Evolutionary conservation across 92 coral and sea anemone species (phyloP).

Genomic region (Epizoanthus rinbou): DNA sequence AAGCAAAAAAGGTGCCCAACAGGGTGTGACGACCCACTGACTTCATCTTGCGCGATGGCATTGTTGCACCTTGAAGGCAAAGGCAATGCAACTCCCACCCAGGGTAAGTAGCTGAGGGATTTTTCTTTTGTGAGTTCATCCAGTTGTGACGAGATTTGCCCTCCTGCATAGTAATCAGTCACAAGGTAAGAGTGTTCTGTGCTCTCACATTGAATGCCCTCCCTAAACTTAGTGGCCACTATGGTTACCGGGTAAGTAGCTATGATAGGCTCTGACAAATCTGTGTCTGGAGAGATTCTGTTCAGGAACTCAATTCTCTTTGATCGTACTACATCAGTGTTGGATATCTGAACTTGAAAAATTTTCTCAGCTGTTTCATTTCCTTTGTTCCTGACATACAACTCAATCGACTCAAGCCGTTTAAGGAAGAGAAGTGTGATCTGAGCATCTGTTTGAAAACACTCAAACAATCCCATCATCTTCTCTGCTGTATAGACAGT

Average conservation of each 20-base stretch:
- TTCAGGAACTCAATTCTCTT: constrained; percentile 56
- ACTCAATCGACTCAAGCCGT: constrained; percentile 60
- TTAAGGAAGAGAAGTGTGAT: constrained; percentile 71
- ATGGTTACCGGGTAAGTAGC: constrained; percentile 52
- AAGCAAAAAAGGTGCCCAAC: constrained; percentile 62
- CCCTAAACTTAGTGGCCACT: constrained; percentile 38
- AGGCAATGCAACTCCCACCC: constrained; percentile 63
- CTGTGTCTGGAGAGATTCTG: constrained; percentile 40
- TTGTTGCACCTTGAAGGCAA: constrained; percentile 5
- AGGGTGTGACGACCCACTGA: neutral
- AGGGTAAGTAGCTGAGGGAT: constrained; percentile 59
- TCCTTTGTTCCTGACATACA: constrained; percentile 54
- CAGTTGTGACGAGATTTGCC: constrained; percentile 43
- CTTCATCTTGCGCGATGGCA: neutral
- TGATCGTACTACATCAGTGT: constrained; percentile 52
- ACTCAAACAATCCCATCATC: constrained; percentile 56
- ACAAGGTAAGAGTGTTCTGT: constrained; percentile 44
- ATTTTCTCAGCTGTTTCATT: constrained; percentile 36
- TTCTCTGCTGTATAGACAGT: constrained; percentile 71
- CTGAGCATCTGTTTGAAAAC: constrained; percentile 66
- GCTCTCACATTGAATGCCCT: neutral
- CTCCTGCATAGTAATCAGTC: constrained; percentile 57
- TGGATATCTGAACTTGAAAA: constrained; percentile 70
- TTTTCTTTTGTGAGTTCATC: constrained; percentile 42
- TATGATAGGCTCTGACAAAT: constrained; percentile 39